Percentiles rank a stretch among this genome's conserved stretches.
phyloP scores from a whole-genome alignment of 2,113 vertebrate species.

The Saccopteryx bilineata region DNA sequence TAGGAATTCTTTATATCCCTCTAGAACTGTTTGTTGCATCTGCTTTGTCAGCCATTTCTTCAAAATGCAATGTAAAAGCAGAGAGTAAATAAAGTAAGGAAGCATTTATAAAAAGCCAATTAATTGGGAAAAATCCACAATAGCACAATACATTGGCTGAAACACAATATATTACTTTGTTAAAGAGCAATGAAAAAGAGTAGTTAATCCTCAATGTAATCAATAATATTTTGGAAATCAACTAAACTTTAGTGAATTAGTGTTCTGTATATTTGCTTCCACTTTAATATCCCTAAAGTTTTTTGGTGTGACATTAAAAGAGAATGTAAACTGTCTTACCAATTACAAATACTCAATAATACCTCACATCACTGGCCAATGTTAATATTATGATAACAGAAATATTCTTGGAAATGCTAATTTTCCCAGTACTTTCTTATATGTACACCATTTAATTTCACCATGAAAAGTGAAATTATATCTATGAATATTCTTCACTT shows the following conservation, averaged over 20 bases:
- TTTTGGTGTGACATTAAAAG: background rate
- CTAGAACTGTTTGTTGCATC: background rate
- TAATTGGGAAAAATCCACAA: background rate
- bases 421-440: conserved; percentile 1
- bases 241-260: background rate
- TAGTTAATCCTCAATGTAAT: background rate
- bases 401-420: background rate
- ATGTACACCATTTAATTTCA: background rate
- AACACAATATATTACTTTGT: background rate
- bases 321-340: background rate
- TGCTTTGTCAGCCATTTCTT: background rate
- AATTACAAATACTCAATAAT: background rate
- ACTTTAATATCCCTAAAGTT: background rate
- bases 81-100: background rate
- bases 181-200: background rate
- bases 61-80: background rate
- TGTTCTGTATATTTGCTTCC: background rate
- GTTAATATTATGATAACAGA: background rate
- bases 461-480: background rate
- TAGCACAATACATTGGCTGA: background rate
- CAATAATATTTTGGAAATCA: background rate
- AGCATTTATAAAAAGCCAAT: background rate
- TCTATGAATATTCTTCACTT: background rate
- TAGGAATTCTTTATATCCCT: conserved; percentile 15
- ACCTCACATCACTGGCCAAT: background rate